Evolutionary conservation across 2,113 vertebrate species (phyloP).

Genomic region (Psilopsiagon aymara): DNA sequence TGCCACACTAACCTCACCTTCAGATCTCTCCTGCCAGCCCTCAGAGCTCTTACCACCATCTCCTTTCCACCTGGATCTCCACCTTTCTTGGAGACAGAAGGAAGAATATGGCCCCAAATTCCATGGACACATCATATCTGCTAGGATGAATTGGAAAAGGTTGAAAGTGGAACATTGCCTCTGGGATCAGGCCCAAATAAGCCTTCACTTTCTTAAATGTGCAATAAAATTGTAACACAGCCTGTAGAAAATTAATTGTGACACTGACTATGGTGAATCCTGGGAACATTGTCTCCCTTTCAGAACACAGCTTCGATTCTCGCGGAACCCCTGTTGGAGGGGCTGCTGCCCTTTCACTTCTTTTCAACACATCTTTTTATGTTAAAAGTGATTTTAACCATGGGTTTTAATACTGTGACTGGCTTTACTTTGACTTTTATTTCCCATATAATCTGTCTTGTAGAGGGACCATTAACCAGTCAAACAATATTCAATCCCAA

Average conservation of each 20-base stretch:
- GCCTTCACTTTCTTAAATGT: not conserved
- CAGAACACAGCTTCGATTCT: not conserved
- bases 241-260: not conserved
- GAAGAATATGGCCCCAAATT: not conserved
- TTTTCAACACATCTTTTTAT: conserved; percentile 43
- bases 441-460: conserved; percentile 70
- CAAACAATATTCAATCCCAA: conserved; percentile 70
- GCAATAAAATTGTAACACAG: not conserved
- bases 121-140: not conserved
- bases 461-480: conserved; percentile 69
- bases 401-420: conserved; percentile 48
- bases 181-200: conserved; percentile 35
- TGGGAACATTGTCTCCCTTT: not conserved
- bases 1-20: conserved; percentile 30
- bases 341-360: not conserved
- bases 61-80: not conserved
- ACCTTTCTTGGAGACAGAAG: not conserved
- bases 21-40: not conserved
- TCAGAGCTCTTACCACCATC: not conserved
- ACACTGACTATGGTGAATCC: not conserved
- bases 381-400: conserved; percentile 24
- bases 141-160: not conserved
- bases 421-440: conserved; percentile 42
- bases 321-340: not conserved
- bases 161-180: not conserved